Evolutionary conservation across 2,888 invertebrate species (phyloP).

Genomic region (Mesorhabditis spiculigera): DNA sequence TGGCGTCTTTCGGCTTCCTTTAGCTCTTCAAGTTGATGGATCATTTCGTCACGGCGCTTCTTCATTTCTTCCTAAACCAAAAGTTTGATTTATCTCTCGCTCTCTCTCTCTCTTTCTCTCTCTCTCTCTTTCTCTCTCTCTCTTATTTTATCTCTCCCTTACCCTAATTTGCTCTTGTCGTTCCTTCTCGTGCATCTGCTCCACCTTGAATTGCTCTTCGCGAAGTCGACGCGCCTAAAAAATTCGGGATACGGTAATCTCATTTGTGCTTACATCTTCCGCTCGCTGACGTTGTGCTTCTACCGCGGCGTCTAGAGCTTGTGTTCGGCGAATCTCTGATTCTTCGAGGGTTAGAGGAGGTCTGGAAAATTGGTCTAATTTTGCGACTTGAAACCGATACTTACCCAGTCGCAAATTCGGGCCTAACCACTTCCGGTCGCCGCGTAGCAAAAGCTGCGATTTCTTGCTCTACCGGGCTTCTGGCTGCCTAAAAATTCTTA

Average conservation of each 20-base stretch:
- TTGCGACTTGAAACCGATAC: neutral
- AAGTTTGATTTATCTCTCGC: slow-evolving; percentile 2
- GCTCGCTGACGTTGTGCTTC: neutral
- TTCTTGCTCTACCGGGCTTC: neutral
- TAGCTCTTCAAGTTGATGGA: slow-evolving; percentile 32
- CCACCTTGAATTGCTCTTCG: slow-evolving; percentile 19
- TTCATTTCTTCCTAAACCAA: slow-evolving; percentile 11
- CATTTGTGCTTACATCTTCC: neutral
- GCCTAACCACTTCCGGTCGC: neutral
- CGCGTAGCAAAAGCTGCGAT: neutral
- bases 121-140: slow-evolving; percentile 14
- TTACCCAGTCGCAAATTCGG: neutral
- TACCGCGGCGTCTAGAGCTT: neutral
- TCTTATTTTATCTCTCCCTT: slow-evolving; percentile 21
- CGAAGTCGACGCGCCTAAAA: slow-evolving; percentile 20
- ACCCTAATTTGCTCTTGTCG: slow-evolving; percentile 19
- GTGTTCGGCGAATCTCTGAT: neutral
- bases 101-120: slow-evolving; percentile 24
- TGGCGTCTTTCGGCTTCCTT: slow-evolving; percentile 30
- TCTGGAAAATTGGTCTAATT: neutral
- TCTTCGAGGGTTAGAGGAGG: neutral
- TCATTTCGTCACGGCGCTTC: slow-evolving; percentile 18
- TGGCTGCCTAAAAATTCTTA: neutral
- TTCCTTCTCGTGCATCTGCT: slow-evolving; percentile 18
- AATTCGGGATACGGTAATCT: neutral